phyloP scores from a whole-genome alignment of 2,888 invertebrate species.

The Cenopis cana region DNA sequence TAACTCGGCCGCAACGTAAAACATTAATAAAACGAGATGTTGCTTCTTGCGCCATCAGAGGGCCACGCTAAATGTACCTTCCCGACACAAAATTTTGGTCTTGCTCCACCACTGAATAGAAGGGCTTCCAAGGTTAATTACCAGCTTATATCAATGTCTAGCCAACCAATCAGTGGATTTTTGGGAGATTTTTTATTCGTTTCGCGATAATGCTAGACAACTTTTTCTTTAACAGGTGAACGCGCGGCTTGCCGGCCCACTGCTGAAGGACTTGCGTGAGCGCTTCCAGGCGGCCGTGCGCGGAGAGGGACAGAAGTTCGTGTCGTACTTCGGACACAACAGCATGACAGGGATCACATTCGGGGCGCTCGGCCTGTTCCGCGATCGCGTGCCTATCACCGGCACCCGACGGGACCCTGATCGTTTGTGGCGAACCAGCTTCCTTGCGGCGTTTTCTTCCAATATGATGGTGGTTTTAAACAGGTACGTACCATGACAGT shows the following conservation, averaged over 20 bases:
- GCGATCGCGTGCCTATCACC: slow-evolving; percentile 80
- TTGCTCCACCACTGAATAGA: too few relatives aligned
- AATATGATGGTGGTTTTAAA: slow-evolving; percentile 89
- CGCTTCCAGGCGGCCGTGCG: slow-evolving; percentile 63
- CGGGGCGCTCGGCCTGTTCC: slow-evolving; percentile 84
- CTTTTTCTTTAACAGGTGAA: slow-evolving; percentile 28
- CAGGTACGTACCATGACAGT: slow-evolving; percentile 81
- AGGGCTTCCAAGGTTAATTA: not conserved
- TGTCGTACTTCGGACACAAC: slow-evolving; percentile 87
- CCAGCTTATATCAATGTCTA: too few relatives aligned
- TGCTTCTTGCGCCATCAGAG: too few relatives aligned
- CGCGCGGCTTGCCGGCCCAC: slow-evolving; percentile 84
- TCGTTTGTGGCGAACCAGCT: slow-evolving; percentile 86
- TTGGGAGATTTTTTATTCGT: too few relatives aligned
- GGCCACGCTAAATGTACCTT: too few relatives aligned
- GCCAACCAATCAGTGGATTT: not conserved
- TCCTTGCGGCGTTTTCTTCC: slow-evolving; percentile 86
- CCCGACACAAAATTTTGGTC: too few relatives aligned
- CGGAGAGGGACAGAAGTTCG: slow-evolving; percentile 68
- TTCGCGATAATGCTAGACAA: too few relatives aligned
- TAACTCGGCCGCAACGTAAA: too few relatives aligned
- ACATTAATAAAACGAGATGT: too few relatives aligned
- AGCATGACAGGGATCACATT: slow-evolving; percentile 84
- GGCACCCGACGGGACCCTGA: slow-evolving; percentile 81
- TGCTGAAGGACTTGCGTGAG: slow-evolving; percentile 85